A percentile compares a stretch with the other conserved stretches of the same genome.
Evolutionary conservation across 53 echinoderm and acorn worm genomes (phyloP).

Genomic region (Glandiceps talaboti): DNA sequence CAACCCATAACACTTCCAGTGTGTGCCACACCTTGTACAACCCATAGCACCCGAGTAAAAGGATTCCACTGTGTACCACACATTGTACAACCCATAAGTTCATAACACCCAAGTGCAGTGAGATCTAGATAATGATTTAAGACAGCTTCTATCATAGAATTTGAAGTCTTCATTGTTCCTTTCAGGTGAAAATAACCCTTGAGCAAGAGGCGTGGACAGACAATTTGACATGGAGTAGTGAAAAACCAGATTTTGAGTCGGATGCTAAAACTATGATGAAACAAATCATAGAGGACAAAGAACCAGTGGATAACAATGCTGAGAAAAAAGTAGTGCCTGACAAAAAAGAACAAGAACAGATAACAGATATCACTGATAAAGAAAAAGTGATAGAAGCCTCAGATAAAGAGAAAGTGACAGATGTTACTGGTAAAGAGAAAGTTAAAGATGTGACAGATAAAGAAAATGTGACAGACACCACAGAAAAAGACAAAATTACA

Average conservation of each 20-base stretch:
- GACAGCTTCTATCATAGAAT: too few relatives aligned
- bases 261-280: conserved; percentile 36
- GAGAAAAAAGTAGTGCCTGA: conserved; percentile 7
- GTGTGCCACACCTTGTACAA: too few relatives aligned
- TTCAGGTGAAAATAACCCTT: conserved; percentile 25
- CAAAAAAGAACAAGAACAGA: conserved; percentile 6
- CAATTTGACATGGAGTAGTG: conserved; percentile 28
- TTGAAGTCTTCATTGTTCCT: background rate
- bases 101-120: background rate
- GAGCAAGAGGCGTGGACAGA: conserved; percentile 37
- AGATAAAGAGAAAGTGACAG: background rate
- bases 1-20: too few relatives aligned
- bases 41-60: too few relatives aligned
- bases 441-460: background rate
- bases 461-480: background rate
- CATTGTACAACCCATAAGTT: background rate
- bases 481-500: background rate
- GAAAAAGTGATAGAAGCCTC: background rate
- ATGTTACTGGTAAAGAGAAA: background rate
- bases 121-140: too few relatives aligned
- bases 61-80: background rate
- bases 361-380: too few relatives aligned
- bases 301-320: conserved; percentile 1
- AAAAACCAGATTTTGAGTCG: conserved; percentile 35
- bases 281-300: conserved; percentile 5